phyloP scores from a whole-genome alignment of 2,113 vertebrate species.

The Benitochromis conjunctus region DNA sequence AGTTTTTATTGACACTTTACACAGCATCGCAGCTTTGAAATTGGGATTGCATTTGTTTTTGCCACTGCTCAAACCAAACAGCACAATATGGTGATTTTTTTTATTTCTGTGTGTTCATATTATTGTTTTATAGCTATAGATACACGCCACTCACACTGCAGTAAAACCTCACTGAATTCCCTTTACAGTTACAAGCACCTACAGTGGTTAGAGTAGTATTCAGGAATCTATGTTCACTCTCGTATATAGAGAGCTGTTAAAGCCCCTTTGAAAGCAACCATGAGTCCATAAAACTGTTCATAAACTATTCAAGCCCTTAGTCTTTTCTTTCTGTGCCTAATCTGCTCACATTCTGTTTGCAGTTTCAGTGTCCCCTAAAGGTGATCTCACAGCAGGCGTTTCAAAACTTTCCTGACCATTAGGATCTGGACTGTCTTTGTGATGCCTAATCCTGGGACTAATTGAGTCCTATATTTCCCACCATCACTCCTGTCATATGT shows the following conservation, averaged over 20 bases:
- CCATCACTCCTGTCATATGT: neutral
- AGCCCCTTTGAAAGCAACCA: constrained; percentile 40
- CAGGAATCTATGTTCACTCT: constrained; percentile 31
- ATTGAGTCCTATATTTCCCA: neutral
- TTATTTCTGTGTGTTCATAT: neutral
- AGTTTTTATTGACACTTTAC: neutral
- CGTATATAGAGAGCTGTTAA: constrained; percentile 64
- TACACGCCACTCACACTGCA: neutral
- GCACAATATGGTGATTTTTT: neutral
- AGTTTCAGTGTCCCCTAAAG: constrained; percentile 2
- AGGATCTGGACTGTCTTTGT: neutral
- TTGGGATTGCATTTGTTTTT: neutral
- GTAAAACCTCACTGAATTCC: constrained; percentile 22
- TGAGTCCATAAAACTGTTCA: constrained; percentile 69
- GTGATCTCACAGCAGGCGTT: constrained; percentile 19
- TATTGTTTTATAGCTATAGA: neutral
- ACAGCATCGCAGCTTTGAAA: neutral
- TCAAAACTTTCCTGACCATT: neutral
- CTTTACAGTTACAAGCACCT: constrained; percentile 19
- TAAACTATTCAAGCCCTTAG: constrained; percentile 42
- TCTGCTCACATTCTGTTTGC: neutral
- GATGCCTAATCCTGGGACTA: neutral
- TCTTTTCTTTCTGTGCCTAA: constrained; percentile 2
- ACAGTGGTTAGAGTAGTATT: constrained; percentile 13
- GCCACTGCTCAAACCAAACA: neutral